Evolutionary conservation across 1,140 invertebrate species (phyloP).

Genomic region (Nephila pilipes): DNA sequence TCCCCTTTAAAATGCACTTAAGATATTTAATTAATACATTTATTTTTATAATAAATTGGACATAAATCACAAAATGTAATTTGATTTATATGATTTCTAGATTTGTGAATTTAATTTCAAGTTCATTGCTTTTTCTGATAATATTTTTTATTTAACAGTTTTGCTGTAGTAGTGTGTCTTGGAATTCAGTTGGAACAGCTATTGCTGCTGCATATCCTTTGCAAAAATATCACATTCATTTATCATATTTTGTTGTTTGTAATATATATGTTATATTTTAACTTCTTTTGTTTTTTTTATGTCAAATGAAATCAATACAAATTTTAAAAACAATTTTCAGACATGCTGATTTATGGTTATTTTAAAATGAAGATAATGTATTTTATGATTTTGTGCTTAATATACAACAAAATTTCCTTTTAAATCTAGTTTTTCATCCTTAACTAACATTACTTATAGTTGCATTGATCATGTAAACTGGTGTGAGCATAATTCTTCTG

Average conservation of each 20-base stretch:
- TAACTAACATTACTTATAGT: constrained; percentile 57
- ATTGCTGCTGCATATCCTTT: constrained; percentile 77
- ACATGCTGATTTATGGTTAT: no score
- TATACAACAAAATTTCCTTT: no score
- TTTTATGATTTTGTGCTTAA: no score
- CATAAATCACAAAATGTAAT: no score
- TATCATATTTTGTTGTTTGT: not conserved
- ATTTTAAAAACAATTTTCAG: no score
- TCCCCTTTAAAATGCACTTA: no score
- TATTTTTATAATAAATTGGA: no score
- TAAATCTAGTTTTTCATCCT: not conserved
- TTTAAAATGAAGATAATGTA: no score
- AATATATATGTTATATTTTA: no score
- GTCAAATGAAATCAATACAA: no score
- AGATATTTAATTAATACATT: no score
- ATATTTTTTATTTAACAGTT: constrained; percentile 34
- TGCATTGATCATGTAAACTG: constrained; percentile 62
- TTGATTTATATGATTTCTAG: not conserved
- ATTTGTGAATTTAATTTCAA: not conserved
- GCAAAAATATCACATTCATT: not conserved
- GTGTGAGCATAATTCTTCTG: constrained; percentile 74
- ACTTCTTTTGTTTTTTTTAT: no score
- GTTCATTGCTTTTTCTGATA: not conserved
- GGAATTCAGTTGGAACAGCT: constrained; percentile 76
- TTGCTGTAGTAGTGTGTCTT: constrained; percentile 62